Evolutionary conservation across 2,888 invertebrate genomes (phyloP), one percentile per base, ranked within the genome.

Genomic region (Xanthia icteritia): DNA sequence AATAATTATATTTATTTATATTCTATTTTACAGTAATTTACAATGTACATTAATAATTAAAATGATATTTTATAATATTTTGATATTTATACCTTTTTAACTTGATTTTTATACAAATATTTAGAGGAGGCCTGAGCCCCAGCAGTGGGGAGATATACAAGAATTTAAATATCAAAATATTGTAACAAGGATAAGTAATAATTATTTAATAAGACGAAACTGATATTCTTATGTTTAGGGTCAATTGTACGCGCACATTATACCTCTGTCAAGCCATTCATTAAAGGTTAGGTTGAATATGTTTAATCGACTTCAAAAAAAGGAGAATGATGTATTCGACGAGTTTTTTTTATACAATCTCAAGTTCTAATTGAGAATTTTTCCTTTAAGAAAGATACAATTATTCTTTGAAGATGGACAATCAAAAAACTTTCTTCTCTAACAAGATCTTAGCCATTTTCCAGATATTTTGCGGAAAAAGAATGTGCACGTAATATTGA

Each of bases 11-110:
- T 64, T 80, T 80, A 85, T 77, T 80, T 75, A 69, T 81, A 73
- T 54, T 77, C 84, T 87, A 87, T 88, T 74, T 88, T 87, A 87
- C 87, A 87, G 79, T 76, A 84, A 76, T 88, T 84, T 88, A 87
- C 88, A 87, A 88, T 87, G 84, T 88, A 87, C 83, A 87, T 74
- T 79, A 79, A 78, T 69, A 48, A 58, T 69, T 65, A 69, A 60
- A 71, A 60, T 58, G 31, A 58, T 56, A 58, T 58, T 63, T 20
- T 9, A 72, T 67, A 74, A 42, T 61, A 69, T 74, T 86, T 76
- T 75, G 72, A 79, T 79, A 74, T 72, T 85, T 70, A 72, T 69
- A 72, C 13, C 31, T 39, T 56, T 42, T 45, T 9, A 3, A 17
- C 8, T 31, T 31, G 17, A 3, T 31, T 60, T 31, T 60, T 60